Evolutionary conservation across 1,140 invertebrate genomes (phyloP), one percentile per base, ranked within the genome.

Genomic region (Camponotus floridanus): DNA sequence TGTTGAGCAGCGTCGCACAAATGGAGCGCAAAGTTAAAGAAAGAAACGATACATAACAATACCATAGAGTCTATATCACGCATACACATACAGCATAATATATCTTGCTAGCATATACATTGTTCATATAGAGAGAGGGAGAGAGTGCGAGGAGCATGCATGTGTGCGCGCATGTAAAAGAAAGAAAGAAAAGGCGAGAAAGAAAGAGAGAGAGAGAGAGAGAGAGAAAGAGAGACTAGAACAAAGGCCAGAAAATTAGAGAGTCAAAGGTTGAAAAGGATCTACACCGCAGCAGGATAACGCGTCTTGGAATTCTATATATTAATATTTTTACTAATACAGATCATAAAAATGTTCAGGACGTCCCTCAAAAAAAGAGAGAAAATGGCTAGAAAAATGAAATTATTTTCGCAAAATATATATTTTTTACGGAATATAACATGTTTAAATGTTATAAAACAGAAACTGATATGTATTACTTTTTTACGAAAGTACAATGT

Each of bases 41-140:
- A 73, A 68, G 87, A 92, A 93, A 94, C 86, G 91, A 93, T 94
- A 94, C 93, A 94, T 95, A 94, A 94, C 86, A 91, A 93, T 94
- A 94, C 92, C 91, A 94, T 95, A 95, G 92, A 95, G 91, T 94
- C 93, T 95, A 95, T 95, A 94, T 94, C 93, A 93, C 92, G 92
- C 68, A 62, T 74, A 68, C 64, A 88, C 92, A 94, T 86, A 93
- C 94, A 95, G 94, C 94, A 95, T 95, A 95, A 94, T 94, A 95
- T 95, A 95, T 95, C 95, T 95, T 94, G 92, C 93, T 94, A 94
- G 92, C 91, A 94, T 95, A 93, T 94, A 94, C 91, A 93, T 93
- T 95, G 92, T 95, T 95, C 95, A 93, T 94, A 94, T 83, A 91
- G 84, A 83, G 33, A 73, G 86, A 78, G 6, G n/a, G 13, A 64